Conservation (phyloP, 1,140 invertebrate species). For the Caenorhabditis tropicalis region DNA sequence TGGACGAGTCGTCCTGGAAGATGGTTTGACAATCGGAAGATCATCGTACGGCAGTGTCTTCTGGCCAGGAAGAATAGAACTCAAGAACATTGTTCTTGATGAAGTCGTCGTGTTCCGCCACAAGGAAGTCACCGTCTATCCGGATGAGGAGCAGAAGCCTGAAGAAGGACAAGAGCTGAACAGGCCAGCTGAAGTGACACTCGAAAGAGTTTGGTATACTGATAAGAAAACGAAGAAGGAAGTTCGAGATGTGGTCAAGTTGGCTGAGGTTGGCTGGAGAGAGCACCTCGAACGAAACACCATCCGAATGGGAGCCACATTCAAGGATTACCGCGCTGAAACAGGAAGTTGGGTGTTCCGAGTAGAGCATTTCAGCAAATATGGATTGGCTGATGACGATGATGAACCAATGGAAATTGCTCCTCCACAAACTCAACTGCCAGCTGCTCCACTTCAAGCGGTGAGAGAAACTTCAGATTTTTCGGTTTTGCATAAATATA, state of each 20-base stretch:
- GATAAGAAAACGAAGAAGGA: conserved; percentile 83
- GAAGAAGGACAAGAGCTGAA: conserved; percentile 87
- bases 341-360: conserved; percentile 92
- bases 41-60: conserved; percentile 89
- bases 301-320: conserved; percentile 84
- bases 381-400: conserved; percentile 77
- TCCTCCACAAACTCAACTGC: background rate
- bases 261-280: conserved; percentile 85
- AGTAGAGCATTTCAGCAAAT: conserved; percentile 91
- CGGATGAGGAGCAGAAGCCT: conserved; percentile 76
- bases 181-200: conserved; percentile 85
- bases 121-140: conserved; percentile 78
- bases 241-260: conserved; percentile 77
- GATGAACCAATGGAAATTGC: conserved; percentile 13
- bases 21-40: conserved; percentile 85
- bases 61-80: conserved; percentile 76
- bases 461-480: background rate
- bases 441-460: background rate
- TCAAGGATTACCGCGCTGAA: conserved; percentile 91
- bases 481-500: background rate
- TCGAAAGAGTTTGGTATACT: conserved; percentile 91
- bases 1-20: conserved; percentile 64
- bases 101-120: conserved; percentile 76
- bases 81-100: conserved; percentile 63
- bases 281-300: conserved; percentile 84